phyloP scores from a whole-genome alignment of 1,140 invertebrate genomes.

The Berghia stephanieae region DNA sequence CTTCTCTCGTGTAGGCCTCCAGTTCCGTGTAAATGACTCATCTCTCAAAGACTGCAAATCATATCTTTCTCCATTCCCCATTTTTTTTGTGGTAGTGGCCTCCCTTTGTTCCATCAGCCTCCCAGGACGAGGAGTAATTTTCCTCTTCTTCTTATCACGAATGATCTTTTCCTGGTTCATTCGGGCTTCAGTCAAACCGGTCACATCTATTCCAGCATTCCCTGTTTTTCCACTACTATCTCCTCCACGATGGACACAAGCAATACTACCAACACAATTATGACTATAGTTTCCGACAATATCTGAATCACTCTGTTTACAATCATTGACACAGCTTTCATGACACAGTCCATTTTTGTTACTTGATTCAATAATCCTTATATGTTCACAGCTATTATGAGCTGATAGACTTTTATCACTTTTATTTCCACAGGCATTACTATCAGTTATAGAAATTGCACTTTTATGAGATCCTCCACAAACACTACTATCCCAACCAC shows the following conservation, averaged over 20 bases:
- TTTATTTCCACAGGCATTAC: too few species aligned
- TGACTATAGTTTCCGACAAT: too few species aligned
- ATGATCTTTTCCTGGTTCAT: conserved; percentile 49
- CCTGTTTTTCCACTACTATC: background rate
- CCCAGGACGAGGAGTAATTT: conserved; percentile 43
- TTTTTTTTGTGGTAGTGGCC: background rate
- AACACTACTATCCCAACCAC: too few species aligned
- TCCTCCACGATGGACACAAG: too few species aligned
- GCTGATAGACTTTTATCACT: too few species aligned
- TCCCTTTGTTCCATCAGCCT: conserved; percentile 41
- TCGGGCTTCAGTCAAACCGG: conserved; percentile 33
- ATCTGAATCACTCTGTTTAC: too few species aligned
- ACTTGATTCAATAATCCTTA: background rate
- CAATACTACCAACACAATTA: too few species aligned
- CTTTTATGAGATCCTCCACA: too few species aligned
- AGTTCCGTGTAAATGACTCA: conserved; percentile 23
- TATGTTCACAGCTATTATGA: too few species aligned
- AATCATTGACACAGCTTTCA: too few species aligned
- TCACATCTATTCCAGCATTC: background rate
- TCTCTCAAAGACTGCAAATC: conserved; percentile 25
- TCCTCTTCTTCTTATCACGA: conserved; percentile 35
- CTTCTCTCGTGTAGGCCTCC: background rate
- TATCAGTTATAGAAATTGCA: too few species aligned
- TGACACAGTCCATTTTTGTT: background rate
- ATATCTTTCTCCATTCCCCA: conserved; percentile 31